Percentiles rank a stretch among this genome's conserved stretches.
Evolutionary conservation across 1,140 invertebrate genomes (phyloP).

Genomic region (Heliconius hewitsoni): DNA sequence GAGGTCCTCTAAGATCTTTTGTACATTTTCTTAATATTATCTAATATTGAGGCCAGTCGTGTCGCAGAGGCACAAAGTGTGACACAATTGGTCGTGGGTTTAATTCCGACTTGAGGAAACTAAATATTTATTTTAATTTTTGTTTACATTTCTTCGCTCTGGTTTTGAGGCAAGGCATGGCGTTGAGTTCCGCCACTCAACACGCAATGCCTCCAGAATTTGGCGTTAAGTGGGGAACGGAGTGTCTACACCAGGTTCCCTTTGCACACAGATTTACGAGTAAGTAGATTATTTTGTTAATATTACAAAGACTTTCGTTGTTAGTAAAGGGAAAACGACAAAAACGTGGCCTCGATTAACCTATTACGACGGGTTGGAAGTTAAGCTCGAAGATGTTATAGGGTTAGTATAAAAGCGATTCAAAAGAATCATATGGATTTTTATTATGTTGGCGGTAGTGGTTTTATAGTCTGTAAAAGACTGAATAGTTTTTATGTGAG

Average conservation of each 20-base stretch:
- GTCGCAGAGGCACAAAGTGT: too few species aligned
- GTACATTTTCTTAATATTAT: neutral
- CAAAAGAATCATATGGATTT: constrained; percentile 1
- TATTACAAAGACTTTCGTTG: neutral
- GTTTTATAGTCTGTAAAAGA: constrained; percentile 11
- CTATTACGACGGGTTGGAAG: constrained; percentile 2
- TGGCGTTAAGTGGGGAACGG: too few species aligned
- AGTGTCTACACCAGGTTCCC: too few species aligned
- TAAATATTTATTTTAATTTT: too few species aligned
- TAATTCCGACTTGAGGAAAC: too few species aligned
- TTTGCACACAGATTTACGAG: too few species aligned
- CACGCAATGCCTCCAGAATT: too few species aligned
- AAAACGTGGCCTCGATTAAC: neutral
- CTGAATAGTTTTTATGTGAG: neutral
- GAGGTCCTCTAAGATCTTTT: neutral
- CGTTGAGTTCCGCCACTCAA: too few species aligned
- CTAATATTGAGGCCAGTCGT: neutral
- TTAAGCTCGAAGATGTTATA: constrained; percentile 9
- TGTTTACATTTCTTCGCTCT: too few species aligned
- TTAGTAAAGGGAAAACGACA: neutral
- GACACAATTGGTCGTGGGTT: too few species aligned
- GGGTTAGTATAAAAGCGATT: constrained; percentile 2
- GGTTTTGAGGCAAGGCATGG: too few species aligned
- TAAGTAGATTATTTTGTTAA: neutral
- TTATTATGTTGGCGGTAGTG: neutral